A percentile compares a stretch with the other conserved stretches of the same genome.
Conservation (phyloP, 1,140 invertebrate genomes). For the Zaprionus davidi region DNA sequence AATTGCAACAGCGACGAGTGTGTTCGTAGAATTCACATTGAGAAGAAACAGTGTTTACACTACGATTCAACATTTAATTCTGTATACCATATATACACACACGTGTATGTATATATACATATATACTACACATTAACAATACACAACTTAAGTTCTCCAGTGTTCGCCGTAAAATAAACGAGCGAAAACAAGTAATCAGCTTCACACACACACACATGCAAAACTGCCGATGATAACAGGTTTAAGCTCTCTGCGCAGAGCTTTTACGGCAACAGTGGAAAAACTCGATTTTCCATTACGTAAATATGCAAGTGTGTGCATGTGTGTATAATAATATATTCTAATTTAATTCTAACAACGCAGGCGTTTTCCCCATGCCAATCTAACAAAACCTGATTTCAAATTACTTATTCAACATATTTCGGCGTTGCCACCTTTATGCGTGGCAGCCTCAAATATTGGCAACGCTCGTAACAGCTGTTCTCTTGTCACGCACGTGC, state of each 20-base stretch:
- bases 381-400: slow-evolving; percentile 2
- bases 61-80: neutral
- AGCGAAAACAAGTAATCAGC: slow-evolving; percentile 39
- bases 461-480: neutral
- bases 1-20: slow-evolving; percentile 12
- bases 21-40: slow-evolving; percentile 26
- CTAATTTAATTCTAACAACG: neutral
- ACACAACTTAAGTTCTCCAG: slow-evolving; percentile 39
- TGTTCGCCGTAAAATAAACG: slow-evolving; percentile 43
- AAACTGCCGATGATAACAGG: slow-evolving; percentile 64
- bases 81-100: slow-evolving; percentile 3
- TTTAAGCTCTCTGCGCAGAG: slow-evolving; percentile 60
- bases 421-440: neutral
- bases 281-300: slow-evolving; percentile 12
- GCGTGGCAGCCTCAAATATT: neutral
- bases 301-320: neutral
- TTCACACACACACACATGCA: slow-evolving; percentile 14
- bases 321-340: neutral
- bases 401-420: slow-evolving; percentile 6
- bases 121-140: neutral
- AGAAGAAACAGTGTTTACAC: slow-evolving; percentile 30
- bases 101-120: slow-evolving; percentile 6
- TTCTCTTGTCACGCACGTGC: neutral
- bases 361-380: slow-evolving; percentile 24
- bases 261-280: slow-evolving; percentile 15